Evolutionary conservation across 2,797 vertebrate species (phyloP).

Genomic region (Leptodactylus fallax): DNA sequence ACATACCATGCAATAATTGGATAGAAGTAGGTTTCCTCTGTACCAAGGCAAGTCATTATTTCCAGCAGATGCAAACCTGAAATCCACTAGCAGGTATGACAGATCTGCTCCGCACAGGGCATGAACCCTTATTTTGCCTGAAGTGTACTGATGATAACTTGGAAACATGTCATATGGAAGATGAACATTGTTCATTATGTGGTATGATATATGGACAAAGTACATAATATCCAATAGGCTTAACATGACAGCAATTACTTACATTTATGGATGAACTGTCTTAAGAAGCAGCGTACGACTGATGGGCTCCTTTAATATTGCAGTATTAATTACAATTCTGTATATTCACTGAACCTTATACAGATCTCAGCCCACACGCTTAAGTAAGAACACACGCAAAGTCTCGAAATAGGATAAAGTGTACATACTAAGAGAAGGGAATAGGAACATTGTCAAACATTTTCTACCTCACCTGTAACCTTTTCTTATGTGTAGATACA

Average conservation of each 20-base stretch:
- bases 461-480: background rate
- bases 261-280: constrained; percentile 14
- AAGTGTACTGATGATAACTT: background rate
- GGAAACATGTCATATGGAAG: background rate
- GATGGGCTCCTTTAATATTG: background rate
- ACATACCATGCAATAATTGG: background rate
- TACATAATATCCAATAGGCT: background rate
- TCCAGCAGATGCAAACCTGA: background rate
- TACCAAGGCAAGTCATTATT: background rate
- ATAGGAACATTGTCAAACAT: background rate
- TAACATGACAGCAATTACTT: constrained; percentile 27
- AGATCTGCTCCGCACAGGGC: background rate
- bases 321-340: background rate
- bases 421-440: background rate
- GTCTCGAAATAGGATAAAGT: too few species aligned
- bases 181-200: constrained; percentile 24
- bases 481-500: too few species aligned
- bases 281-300: background rate
- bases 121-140: background rate
- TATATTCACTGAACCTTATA: background rate
- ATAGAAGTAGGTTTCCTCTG: background rate
- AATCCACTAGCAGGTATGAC: background rate
- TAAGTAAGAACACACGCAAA: background rate
- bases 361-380: background rate
- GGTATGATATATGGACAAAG: background rate